Evolutionary conservation across 2,888 invertebrate species (phyloP), one percentile per base, ranked within the genome.

Genomic region (Carpatolechia fugitivella): DNA sequence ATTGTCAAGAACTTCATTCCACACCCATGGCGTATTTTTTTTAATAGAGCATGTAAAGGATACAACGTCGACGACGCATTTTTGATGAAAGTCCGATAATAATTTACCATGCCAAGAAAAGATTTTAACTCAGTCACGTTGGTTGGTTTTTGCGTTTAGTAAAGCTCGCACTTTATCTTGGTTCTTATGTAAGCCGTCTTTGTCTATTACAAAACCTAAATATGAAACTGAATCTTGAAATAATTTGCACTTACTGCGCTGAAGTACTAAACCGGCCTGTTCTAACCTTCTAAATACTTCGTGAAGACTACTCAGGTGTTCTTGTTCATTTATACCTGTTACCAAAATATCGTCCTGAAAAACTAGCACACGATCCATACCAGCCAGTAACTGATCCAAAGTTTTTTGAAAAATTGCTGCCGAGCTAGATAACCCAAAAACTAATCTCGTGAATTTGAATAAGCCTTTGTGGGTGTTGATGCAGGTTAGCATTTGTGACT

Each of bases 41-140:
- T 51, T 44, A 58, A 47, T 16, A 58, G 38, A 1, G 8, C 1
- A 41, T 59, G 56, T 13, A 59, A 30, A n/a, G 59, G 55, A 30
- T 2, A 56, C 31, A n/a, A n/a, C n/a, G n/a, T n/a, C n/a, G n/a
- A n/a, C n/a, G n/a, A n/a, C n/a, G n/a, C n/a, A n/a, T n/a, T n/a
- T n/a, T n/a, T n/a, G n/a, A 20, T 30, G 38, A 58, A 58, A 13
- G 31, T 48, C 13, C 55, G 33, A 31, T 57, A 59, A 29, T 55
- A 58, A 14, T 60, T 60, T 16, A 60, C 49, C 44, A 57, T 46
- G 1, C 57, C 59, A 14, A 59, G 47, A 47, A 59, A 55, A 7
- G 59, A 59, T 35, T 55, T 56, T 31, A 58, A 44, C 38, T 59
- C 51, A 2, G 31, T 44, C 1, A 54, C 46, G 38, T 55, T n/a